Conservation (phyloP, 2,888 invertebrate genomes). For the Chaitophorus viminalis region DNA sequence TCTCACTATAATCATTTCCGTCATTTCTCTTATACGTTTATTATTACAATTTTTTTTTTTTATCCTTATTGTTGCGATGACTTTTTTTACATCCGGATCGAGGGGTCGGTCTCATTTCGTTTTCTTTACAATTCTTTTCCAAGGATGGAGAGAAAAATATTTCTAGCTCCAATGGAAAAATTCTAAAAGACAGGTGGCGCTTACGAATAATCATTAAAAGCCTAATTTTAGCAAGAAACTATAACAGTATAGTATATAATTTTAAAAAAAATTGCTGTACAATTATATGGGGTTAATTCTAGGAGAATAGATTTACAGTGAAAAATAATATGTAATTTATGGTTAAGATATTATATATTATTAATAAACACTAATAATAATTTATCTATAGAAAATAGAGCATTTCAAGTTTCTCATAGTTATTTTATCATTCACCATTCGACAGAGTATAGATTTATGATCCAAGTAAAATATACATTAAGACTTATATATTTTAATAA, state of each 20-base stretch:
- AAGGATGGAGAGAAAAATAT: neutral
- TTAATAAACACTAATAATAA: too few species aligned
- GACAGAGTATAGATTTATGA: too few species aligned
- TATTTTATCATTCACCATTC: too few species aligned
- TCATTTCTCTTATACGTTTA: conserved; percentile 32
- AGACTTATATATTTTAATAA: too few species aligned
- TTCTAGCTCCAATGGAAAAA: neutral
- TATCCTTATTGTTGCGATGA: conserved; percentile 38
- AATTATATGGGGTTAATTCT: too few species aligned
- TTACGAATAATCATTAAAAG: neutral
- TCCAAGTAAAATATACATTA: too few species aligned
- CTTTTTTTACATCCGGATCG: conserved; percentile 28
- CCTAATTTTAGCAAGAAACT: neutral
- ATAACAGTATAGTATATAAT: neutral
- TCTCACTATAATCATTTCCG: conserved; percentile 47
- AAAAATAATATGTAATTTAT: too few species aligned
- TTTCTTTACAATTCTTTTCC: conserved; percentile 34
- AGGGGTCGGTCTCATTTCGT: conserved; percentile 35
- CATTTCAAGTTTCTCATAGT: too few species aligned
- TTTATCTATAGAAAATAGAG: too few species aligned
- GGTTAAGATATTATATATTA: too few species aligned
- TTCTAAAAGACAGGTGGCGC: neutral
- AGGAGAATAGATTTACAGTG: too few species aligned
- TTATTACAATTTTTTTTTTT: conserved; percentile 25
- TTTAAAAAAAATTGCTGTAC: too few species aligned